Evolutionary conservation across 2,797 vertebrate genomes (phyloP), one percentile per base, ranked within the genome.

Genomic region (Lacerta viridis): DNA sequence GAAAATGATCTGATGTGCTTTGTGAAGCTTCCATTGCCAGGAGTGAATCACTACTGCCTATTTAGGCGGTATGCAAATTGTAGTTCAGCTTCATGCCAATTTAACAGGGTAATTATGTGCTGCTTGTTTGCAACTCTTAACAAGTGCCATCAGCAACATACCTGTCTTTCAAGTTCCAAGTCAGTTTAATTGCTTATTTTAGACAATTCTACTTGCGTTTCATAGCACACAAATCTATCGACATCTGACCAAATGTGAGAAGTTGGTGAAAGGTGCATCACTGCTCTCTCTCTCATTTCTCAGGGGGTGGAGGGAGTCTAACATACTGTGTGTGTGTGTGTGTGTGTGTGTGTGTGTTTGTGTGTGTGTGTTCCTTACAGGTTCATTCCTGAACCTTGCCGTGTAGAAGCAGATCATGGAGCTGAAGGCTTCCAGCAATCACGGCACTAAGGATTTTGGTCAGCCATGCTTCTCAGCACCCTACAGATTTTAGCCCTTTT

Each of bases 341-440:
- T 33, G 33, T 33, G 33, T 33, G 33, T 33, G 33, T 33, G 33
- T 33, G n/a, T 39, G n/a, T n/a, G n/a, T n/a, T n/a, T n/a, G n/a
- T n/a, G n/a, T n/a, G 33, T 33, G 33, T 33, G 33, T 33, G 33
- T 33, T 33, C 39, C 1, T 1, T 27, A 64, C 61, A 89, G 0
- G 1, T 11, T 9, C 41, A 4, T 77, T 33, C n/a, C 61, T 90
- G 33, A 71, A 77, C 39, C 55, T 33, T 39, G 13, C 59, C 69
- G 33, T 50, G 55, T 80, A 55, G 55, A 74, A 75, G 0, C 87
- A 68, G 69, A n/a, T 72, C 69, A n/a, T 33, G 83, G 41, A 3
- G n/a, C 17, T 7, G 3, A 59, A 43, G 0, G 11, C 0, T 39
- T 15, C 78, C 9, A 2, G 59, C 6, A 1, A 0, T 0, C 4